Conservation (phyloP, 2,113 vertebrate genomes). For the Crotalus tigris region DNA sequence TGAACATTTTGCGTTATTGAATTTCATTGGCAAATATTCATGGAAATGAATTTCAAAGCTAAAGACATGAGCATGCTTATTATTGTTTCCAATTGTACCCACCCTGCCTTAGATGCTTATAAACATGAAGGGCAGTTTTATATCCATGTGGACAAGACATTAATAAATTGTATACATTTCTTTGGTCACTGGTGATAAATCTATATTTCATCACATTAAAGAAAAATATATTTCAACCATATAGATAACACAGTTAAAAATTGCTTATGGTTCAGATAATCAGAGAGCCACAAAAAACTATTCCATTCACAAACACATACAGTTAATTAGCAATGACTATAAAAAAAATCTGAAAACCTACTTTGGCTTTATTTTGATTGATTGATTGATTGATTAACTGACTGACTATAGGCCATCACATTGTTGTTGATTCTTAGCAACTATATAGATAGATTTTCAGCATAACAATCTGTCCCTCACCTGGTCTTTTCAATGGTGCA, state of each 20-base stretch:
- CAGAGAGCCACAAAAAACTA: neutral
- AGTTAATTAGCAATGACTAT: neutral
- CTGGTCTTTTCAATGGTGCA: neutral
- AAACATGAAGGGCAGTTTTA: conserved; percentile 15
- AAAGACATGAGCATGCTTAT: neutral
- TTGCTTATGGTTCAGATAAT: neutral
- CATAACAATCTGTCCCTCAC: neutral
- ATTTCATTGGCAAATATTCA: conserved; percentile 35
- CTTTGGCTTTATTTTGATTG: neutral
- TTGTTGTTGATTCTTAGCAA: neutral
- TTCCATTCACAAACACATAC: neutral
- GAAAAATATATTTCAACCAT: neutral
- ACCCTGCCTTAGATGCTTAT: neutral
- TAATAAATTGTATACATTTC: conserved; percentile 3
- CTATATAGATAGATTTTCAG: neutral
- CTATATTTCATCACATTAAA: neutral
- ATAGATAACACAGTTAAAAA: neutral
- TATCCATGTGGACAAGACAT: neutral
- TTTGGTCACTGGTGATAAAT: neutral
- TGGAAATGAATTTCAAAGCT: conserved; percentile 39
- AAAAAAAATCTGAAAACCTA: neutral
- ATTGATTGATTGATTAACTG: neutral
- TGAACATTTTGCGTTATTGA: conserved; percentile 30
- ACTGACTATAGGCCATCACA: neutral
- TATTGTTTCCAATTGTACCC: conserved; percentile 17